Evolutionary conservation across 2,888 invertebrate genomes (phyloP).

Genomic region (Tyria jacobaeae): DNA sequence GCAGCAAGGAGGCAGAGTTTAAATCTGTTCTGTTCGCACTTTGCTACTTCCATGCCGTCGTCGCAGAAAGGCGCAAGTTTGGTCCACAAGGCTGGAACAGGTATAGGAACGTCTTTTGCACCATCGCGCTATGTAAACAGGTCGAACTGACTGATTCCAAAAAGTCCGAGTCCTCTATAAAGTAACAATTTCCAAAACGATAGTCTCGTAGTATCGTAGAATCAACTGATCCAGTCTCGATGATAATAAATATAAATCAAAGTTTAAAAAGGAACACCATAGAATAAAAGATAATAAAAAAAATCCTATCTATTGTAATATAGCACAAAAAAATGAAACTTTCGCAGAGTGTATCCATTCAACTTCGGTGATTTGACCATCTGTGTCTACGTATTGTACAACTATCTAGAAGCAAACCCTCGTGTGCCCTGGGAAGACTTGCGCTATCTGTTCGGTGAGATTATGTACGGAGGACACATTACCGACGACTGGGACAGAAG

Average conservation of each 20-base stretch:
- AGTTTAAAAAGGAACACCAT: no score
- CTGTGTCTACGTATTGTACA: constrained; percentile 95
- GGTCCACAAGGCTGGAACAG: constrained; percentile 98
- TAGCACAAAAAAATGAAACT: no score
- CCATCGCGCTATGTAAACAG: not conserved
- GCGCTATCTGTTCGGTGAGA: constrained; percentile 97
- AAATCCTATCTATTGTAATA: no score
- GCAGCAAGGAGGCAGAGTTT: constrained; percentile 97
- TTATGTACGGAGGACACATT: constrained; percentile 99
- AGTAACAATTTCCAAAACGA: no score
- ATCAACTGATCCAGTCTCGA: no score
- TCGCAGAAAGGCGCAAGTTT: constrained; percentile 96
- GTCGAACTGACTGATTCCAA: no score
- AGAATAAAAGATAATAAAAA: no score
- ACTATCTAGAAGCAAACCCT: constrained; percentile 95
- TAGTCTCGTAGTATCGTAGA: no score
- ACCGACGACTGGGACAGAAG: constrained; percentile 98
- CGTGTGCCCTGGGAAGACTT: constrained; percentile 98
- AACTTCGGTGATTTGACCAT: constrained; percentile 96
- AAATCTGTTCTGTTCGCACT: constrained; percentile 95
- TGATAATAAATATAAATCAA: no score
- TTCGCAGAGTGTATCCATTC: constrained; percentile 89
- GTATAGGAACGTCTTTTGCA: constrained; percentile 40
- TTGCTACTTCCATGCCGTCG: constrained; percentile 98
- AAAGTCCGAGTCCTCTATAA: no score